Percentiles rank a stretch among this genome's conserved stretches.
Evolutionary conservation across 2,888 invertebrate genomes (phyloP).

Genomic region (Ormyrus labotus): DNA sequence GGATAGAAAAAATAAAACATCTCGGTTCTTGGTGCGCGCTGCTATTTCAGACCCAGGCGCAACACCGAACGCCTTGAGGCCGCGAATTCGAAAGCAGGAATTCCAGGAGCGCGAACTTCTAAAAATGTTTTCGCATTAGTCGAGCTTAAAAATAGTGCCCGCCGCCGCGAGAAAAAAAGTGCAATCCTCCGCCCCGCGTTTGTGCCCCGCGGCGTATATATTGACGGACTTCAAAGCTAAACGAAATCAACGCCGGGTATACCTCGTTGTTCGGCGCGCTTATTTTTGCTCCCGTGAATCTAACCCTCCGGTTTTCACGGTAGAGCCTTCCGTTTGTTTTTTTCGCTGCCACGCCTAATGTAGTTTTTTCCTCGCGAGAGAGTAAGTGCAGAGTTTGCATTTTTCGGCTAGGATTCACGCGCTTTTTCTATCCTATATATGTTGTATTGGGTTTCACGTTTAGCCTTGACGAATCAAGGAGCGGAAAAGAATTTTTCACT

Average conservation of each 20-base stretch:
- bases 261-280: background rate
- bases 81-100: conserved; percentile 50
- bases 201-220: conserved; percentile 57
- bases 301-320: too few species aligned
- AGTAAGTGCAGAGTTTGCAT: background rate
- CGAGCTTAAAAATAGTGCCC: conserved; percentile 70
- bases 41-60: conserved; percentile 25
- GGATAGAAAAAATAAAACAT: conserved; percentile 28
- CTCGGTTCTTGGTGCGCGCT: background rate
- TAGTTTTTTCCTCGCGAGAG: conserved; percentile 21
- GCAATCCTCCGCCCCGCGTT: conserved; percentile 61
- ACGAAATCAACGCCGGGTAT: background rate
- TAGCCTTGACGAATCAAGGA: too few species aligned
- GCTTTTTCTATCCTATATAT: background rate
- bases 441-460: too few species aligned
- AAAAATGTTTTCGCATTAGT: conserved; percentile 70
- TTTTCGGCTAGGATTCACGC: background rate
- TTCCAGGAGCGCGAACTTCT: conserved; percentile 67
- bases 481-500: too few species aligned
- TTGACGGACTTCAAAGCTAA: conserved; percentile 42
- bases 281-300: conserved; percentile 20
- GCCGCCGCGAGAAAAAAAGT: conserved; percentile 61
- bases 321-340: background rate
- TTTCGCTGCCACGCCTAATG: conserved; percentile 32
- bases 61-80: background rate